Evolutionary conservation across 2,888 invertebrate genomes (phyloP).

Genomic region (Drosophila yooni): DNA sequence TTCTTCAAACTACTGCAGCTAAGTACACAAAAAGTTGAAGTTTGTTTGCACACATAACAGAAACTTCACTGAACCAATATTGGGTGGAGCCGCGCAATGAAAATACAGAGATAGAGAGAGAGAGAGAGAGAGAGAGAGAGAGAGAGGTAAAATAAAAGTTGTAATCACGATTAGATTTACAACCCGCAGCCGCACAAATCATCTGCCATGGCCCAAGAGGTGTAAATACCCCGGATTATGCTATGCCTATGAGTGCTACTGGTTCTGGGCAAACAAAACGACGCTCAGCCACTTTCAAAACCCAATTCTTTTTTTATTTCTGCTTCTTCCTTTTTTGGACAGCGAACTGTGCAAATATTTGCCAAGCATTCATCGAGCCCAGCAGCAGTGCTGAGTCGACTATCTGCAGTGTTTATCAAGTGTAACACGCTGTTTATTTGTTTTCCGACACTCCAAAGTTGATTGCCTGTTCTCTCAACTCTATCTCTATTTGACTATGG

Average conservation of each 20-base stretch:
- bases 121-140: neutral
- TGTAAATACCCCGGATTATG: constrained; percentile 74
- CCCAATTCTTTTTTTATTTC: neutral
- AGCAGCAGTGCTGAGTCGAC: constrained; percentile 6
- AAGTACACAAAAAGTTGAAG: neutral
- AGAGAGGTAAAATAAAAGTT: constrained; percentile 11
- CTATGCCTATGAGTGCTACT: constrained; percentile 49
- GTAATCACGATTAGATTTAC: constrained; percentile 36
- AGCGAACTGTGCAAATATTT: constrained; percentile 67
- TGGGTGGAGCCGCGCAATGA: neutral
- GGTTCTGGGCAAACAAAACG: constrained; percentile 58
- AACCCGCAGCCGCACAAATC: constrained; percentile 24
- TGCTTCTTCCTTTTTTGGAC: neutral
- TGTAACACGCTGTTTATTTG: constrained; percentile 75
- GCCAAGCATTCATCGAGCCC: constrained; percentile 42
- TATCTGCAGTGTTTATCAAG: constrained; percentile 65
- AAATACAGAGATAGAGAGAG: neutral
- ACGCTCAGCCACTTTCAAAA: constrained; percentile 36
- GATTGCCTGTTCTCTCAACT: constrained; percentile 39
- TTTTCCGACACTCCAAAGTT: constrained; percentile 68
- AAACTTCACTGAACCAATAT: neutral
- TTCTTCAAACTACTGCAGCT: neutral
- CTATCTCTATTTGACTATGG: constrained; percentile 44
- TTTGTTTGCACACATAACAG: constrained; percentile 2
- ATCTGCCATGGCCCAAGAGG: constrained; percentile 37